A percentile compares a stretch with the other conserved stretches of the same genome.
phyloP scores from a whole-genome alignment of 2,113 vertebrate species.

The Harpagus bidentatus region DNA sequence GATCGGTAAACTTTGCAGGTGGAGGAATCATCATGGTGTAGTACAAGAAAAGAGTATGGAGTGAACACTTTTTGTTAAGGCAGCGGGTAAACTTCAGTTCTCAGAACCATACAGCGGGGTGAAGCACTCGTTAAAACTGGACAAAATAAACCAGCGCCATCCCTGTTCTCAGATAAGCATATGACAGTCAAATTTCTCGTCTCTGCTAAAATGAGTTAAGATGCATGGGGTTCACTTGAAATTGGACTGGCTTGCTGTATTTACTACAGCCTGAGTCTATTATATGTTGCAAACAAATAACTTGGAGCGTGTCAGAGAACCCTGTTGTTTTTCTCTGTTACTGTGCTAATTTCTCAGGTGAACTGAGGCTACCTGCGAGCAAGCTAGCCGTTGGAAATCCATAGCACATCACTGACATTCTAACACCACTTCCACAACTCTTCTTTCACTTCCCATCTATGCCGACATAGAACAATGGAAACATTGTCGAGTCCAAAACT shows the following conservation, averaged over 20 bases:
- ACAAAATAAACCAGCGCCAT: neutral
- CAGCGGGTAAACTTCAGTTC: neutral
- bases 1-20: rapidly evolving
- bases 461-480: rapidly evolving
- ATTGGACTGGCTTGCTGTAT: neutral
- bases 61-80: neutral
- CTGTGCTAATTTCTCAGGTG: neutral
- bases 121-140: neutral
- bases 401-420: neutral
- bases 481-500: neutral
- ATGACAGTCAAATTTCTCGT: neutral
- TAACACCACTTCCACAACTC: neutral
- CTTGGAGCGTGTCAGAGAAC: neutral
- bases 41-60: neutral
- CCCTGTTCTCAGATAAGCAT: neutral
- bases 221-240: neutral
- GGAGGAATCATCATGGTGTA: neutral
- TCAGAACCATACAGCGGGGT: neutral
- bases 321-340: neutral
- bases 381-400: neutral
- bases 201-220: neutral
- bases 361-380: neutral
- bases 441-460: neutral
- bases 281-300: neutral
- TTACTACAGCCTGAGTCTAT: neutral